A percentile compares a stretch with the other conserved stretches of the same genome.
Evolutionary conservation across 2,888 invertebrate genomes (phyloP).

Genomic region (Pachycephus smyrnensis): DNA sequence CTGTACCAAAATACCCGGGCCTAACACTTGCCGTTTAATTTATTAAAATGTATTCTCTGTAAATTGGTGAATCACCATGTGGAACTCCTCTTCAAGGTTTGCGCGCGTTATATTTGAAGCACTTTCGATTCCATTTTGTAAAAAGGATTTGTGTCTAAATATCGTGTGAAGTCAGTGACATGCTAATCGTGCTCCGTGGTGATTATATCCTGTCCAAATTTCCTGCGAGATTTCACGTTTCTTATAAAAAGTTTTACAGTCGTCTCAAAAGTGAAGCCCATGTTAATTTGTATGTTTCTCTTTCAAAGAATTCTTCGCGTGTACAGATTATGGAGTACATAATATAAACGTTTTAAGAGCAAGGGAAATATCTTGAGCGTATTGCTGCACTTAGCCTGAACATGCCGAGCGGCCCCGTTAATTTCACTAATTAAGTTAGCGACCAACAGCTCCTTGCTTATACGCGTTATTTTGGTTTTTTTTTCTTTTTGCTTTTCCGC

Average conservation of each 20-base stretch:
- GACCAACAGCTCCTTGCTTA: conserved; percentile 38
- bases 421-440: conserved; percentile 66
- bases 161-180: background rate
- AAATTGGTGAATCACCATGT: conserved; percentile 21
- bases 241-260: background rate
- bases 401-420: conserved; percentile 59
- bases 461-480: conserved; percentile 46
- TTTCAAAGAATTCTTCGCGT: background rate
- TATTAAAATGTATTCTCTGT: conserved; percentile 49
- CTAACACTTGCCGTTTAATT: conserved; percentile 30
- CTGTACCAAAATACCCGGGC: conserved; percentile 15
- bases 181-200: background rate
- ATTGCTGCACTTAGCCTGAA: conserved; percentile 51
- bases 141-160: background rate
- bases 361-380: conserved; percentile 40
- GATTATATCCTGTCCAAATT: background rate
- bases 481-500: conserved; percentile 21
- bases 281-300: background rate
- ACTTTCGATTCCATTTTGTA: background rate
- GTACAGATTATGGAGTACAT: conserved; percentile 29
- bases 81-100: background rate
- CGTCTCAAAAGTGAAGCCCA: background rate
- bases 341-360: conserved; percentile 48
- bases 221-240: background rate
- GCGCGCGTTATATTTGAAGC: background rate